Evolutionary conservation across 2,797 vertebrate genomes (phyloP).

Genomic region (Manis pentadactyla): DNA sequence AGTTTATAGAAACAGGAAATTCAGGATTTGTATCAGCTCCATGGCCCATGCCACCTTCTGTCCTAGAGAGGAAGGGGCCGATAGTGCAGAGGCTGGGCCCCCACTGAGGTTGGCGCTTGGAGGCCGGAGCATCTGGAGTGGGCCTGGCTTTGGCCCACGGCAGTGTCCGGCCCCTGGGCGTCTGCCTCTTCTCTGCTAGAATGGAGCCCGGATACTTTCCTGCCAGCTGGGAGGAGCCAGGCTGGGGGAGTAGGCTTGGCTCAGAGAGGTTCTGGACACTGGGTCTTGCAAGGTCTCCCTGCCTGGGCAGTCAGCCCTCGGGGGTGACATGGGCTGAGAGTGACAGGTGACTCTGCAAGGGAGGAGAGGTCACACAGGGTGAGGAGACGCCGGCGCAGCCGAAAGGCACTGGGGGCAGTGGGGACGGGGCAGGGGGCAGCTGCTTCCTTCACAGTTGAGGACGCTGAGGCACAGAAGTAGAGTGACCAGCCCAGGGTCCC

Average conservation of each 20-base stretch:
- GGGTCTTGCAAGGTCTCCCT: not conserved
- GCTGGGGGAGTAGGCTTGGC: not conserved
- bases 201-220: not conserved
- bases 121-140: not conserved
- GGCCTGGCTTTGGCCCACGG: not conserved
- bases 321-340: accelerated
- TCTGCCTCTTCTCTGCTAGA: not conserved
- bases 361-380: accelerated
- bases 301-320: not conserved
- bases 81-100: no score
- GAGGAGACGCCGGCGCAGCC: not conserved
- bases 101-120: not conserved
- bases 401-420: no score
- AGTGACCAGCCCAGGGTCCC: not conserved
- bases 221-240: not conserved
- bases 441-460: accelerated
- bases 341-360: not conserved
- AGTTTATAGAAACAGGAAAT: conserved; percentile 43
- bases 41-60: not conserved
- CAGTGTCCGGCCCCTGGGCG: not conserved
- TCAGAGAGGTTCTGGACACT: not conserved
- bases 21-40: not conserved
- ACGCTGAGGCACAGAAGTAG: not conserved
- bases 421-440: not conserved
- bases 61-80: conserved; percentile 51